Percentiles rank a stretch among this genome's conserved stretches.
Conservation (phyloP, 2,888 invertebrate genomes). For the Tinea semifulvella region DNA sequence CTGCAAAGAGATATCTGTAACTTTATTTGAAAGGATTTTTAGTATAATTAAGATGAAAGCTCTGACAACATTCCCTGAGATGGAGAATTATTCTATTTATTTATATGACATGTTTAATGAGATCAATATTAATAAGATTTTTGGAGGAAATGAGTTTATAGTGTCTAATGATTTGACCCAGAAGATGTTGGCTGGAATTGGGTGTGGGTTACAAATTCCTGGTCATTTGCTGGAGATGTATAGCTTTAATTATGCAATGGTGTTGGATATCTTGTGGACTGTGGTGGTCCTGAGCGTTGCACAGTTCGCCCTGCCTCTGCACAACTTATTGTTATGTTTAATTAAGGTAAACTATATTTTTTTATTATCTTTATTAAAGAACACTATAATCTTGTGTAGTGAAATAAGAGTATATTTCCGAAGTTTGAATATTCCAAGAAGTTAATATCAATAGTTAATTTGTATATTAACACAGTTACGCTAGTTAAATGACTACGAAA, state of each 20-base stretch:
- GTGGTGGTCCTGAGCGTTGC: conserved; percentile 35
- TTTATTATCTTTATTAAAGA: no score
- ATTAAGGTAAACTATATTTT: conserved; percentile 39
- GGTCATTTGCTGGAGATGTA: conserved; percentile 48
- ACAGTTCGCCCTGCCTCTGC: conserved; percentile 29
- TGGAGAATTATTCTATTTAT: conserved; percentile 40
- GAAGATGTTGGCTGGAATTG: conserved; percentile 42
- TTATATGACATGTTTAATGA: conserved; percentile 31
- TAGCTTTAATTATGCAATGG: conserved; percentile 38
- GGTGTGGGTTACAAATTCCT: conserved; percentile 47
- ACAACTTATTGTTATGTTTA: conserved; percentile 35
- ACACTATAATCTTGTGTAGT: no score
- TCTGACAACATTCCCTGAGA: conserved; percentile 48
- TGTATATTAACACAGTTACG: no score
- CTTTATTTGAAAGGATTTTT: conserved; percentile 42
- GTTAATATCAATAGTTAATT: no score
- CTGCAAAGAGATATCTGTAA: conserved; percentile 36
- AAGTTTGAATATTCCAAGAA: no score
- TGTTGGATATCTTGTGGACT: conserved; percentile 49
- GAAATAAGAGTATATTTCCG: no score
- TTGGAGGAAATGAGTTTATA: conserved; percentile 24
- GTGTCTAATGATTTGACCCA: conserved; percentile 37
- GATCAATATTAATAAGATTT: conserved; percentile 32
- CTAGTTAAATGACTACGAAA: no score
- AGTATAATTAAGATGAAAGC: conserved; percentile 51